phyloP scores from a whole-genome alignment of 2,888 invertebrate genomes.

The Poecilus cupreus region DNA sequence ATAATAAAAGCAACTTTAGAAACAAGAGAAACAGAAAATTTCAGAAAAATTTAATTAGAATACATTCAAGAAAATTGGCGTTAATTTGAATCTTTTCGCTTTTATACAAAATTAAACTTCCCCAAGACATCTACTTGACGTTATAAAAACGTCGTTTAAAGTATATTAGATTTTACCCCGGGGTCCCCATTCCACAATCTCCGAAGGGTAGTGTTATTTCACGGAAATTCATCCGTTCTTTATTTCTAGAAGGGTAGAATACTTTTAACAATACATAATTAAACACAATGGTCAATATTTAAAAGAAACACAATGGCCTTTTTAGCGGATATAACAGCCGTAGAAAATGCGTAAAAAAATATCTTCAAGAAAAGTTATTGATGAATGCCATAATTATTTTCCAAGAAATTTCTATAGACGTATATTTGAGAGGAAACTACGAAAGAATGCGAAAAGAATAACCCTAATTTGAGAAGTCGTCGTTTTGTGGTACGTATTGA shows the following conservation, averaged over 20 bases:
- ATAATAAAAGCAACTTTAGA: no score
- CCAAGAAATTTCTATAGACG: conserved; percentile 21
- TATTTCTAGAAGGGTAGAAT: neutral
- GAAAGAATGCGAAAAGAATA: conserved; percentile 9
- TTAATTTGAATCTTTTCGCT: no score
- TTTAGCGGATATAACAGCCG: neutral
- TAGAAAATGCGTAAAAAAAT: neutral
- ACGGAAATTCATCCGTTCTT: conserved; percentile 4
- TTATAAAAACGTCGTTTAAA: neutral
- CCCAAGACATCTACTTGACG: neutral
- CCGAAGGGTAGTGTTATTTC: conserved; percentile 1
- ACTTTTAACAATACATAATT: conserved; percentile 31
- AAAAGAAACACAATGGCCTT: neutral
- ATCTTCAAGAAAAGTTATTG: conserved; percentile 18
- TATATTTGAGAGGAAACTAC: conserved; percentile 1
- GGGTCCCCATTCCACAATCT: neutral
- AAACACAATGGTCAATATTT: conserved; percentile 27
- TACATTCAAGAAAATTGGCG: no score
- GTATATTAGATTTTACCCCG: conserved; percentile 18
- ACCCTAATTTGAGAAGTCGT: conserved; percentile 6
- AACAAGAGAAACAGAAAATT: no score
- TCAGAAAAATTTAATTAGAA: no score
- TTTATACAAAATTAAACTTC: neutral
- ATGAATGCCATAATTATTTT: conserved; percentile 32
- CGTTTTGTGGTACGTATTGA: conserved; percentile 14